Evolutionary conservation across 2,888 invertebrate genomes (phyloP).

Genomic region (Bruchidius siliquastri): DNA sequence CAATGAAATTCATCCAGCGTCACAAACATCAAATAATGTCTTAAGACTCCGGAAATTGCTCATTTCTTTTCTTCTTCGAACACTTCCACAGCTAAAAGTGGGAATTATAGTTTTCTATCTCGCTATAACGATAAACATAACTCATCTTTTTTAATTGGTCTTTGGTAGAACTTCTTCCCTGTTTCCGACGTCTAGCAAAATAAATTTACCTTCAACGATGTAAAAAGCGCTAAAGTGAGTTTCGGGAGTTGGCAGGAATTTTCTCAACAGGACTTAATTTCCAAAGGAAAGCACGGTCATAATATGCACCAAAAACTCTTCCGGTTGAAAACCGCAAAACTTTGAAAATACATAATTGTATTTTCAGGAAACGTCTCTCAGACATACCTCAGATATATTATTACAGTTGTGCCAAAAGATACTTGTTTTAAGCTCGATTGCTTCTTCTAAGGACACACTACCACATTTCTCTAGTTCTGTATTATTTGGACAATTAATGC

Average conservation of each 20-base stretch:
- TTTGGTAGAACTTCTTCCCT: constrained; percentile 4
- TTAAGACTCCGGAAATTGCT: no score
- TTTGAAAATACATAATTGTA: background rate
- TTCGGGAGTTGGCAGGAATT: background rate
- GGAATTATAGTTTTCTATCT: background rate
- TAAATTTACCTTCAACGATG: constrained; percentile 1
- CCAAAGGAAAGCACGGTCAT: background rate
- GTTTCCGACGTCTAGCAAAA: constrained; percentile 17
- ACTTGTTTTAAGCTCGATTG: background rate
- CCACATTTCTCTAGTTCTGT: no score
- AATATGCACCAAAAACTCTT: background rate
- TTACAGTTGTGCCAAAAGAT: background rate
- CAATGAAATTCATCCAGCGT: no score
- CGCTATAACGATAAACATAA: constrained; percentile 18
- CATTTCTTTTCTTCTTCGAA: background rate
- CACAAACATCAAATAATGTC: no score
- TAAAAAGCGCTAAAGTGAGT: background rate
- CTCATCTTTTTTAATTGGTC: constrained; percentile 24
- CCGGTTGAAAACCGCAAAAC: background rate
- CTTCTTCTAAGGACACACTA: no score
- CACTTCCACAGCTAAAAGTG: background rate
- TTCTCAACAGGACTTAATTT: background rate
- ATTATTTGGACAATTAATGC: no score
- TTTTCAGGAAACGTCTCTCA: background rate
- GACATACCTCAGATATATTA: background rate